These are phyloP conservation scores for Scomber scombrus DNA, from an alignment of 2,113 vertebrate genomes.

Conservation along the genomic window DNA sequence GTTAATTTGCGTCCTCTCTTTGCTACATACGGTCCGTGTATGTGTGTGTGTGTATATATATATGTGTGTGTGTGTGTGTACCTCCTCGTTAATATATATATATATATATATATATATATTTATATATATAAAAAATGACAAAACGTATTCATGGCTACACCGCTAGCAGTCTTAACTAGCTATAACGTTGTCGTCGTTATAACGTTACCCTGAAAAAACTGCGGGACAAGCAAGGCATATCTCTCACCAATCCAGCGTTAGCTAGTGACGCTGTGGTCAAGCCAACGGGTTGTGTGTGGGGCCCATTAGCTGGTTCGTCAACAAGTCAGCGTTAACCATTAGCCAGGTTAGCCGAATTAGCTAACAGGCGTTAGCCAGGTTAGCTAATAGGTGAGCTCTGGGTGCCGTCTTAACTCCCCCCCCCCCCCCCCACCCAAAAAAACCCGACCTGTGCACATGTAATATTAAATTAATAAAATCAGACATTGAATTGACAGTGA, in stretches of 20 bases:
- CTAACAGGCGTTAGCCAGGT: slow-evolving; percentile 59
- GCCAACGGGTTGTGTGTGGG: slow-evolving; percentile 79
- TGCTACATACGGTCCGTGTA: slow-evolving; percentile 62
- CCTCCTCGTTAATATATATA: too few relatives aligned
- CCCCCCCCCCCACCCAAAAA: neutral
- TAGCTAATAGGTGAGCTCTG: slow-evolving; percentile 39
- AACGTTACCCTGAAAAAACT: slow-evolving; percentile 72
- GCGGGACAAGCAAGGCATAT: slow-evolving; percentile 73
- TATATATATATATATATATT: too few relatives aligned
- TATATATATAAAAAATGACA: slow-evolving; percentile 44
- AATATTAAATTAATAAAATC: neutral
- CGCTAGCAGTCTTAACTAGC: slow-evolving; percentile 72
- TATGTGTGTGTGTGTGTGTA: too few relatives aligned
- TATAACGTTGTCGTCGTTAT: slow-evolving; percentile 67
- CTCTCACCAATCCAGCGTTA: slow-evolving; percentile 75
- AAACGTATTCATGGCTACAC: slow-evolving; percentile 49
- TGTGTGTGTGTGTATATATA: too few relatives aligned
- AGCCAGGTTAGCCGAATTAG: slow-evolving; percentile 73
- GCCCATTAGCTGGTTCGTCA: slow-evolving; percentile 81
- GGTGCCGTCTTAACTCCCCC: neutral
- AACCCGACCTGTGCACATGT: slow-evolving; percentile 1
- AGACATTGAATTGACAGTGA: neutral
- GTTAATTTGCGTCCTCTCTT: slow-evolving; percentile 56
- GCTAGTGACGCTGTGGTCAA: slow-evolving; percentile 81
- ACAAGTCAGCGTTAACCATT: slow-evolving; percentile 82